Evolutionary conservation across 2,888 invertebrate species (phyloP), one percentile per base, ranked within the genome.

Genomic region (Oasisia sp.): DNA sequence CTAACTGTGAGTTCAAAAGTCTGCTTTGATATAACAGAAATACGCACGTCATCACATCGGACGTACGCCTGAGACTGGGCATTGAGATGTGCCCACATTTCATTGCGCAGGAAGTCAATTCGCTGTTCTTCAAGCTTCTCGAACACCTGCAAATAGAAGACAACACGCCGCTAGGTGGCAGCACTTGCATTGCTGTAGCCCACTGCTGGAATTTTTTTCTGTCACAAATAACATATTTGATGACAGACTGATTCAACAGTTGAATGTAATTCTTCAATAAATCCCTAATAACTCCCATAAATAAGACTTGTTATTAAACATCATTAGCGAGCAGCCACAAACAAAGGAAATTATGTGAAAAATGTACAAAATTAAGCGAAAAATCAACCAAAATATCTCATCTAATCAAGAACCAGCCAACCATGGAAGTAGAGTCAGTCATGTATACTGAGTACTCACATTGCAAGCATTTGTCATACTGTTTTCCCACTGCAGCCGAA

Each of bases 61-160:
- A 94, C 94, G 92, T 94, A 94, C 11, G 93, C 91, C 50, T 94
- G 93, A 9, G 94, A 94, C 90, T 94, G 94, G 12, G 94, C 92
- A 91, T 94, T 94, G 11, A 94, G 93, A 92, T 93, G 93, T 74
- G 92, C 93, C 94, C 94, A 94, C 19, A 94, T 45, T 27, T 93
- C 56, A 50, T 94, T 94, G 74, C 94, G 93, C 32, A 94, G 32
- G 32, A 93, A 92, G 44, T 92, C 92, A 9, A 94, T 94, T 32
- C 94, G 91, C 19, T 93, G 93, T 89, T 94, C 94, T 91, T 94
- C 94, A 12, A 93, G 91, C 12, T 91, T 58, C 32, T 94, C 93
- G 90, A 93, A 94, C 14, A 91, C 12, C 94, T 94, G 92, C 0
- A 92, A 92, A n/a, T 74, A 90, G 58, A 38, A 92, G n/a, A 93